phyloP scores from a whole-genome alignment of 2,888 invertebrate species.

The Leucania comma region DNA sequence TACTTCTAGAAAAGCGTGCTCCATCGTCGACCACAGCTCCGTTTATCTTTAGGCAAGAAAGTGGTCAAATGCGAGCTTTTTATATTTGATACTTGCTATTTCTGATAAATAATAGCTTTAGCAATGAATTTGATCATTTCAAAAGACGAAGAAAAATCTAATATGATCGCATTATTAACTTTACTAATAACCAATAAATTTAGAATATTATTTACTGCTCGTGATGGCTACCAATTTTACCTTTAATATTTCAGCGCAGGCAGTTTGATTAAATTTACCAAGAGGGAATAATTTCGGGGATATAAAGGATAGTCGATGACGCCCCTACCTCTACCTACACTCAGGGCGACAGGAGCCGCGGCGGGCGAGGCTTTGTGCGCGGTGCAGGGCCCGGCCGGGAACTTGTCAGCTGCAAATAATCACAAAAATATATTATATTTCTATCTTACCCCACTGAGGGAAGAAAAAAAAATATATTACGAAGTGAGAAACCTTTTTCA shows the following conservation, averaged over 20 bases:
- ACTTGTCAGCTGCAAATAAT: background rate
- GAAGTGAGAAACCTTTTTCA: background rate
- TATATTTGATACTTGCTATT: background rate
- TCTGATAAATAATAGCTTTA: background rate
- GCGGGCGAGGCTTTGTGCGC: background rate
- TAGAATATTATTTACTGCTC: conserved; percentile 31
- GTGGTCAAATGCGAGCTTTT: background rate
- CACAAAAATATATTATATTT: background rate
- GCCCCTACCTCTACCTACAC: background rate
- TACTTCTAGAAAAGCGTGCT: background rate
- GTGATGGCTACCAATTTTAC: conserved; percentile 44
- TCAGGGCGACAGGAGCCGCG: background rate
- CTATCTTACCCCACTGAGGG: too few relatives aligned
- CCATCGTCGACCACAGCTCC: background rate
- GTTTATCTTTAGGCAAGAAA: background rate
- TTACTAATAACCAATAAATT: conserved; percentile 41
- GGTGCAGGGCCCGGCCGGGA: background rate
- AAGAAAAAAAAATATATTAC: background rate
- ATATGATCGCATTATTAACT: conserved; percentile 7
- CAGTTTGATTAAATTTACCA: conserved; percentile 56
- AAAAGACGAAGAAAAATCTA: background rate
- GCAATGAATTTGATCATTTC: background rate
- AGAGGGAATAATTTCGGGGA: conserved; percentile 36
- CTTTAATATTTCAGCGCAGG: conserved; percentile 53
- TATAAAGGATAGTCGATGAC: conserved; percentile 38